phyloP scores from a whole-genome alignment of 2,797 vertebrate species.

The Cossypha caffra region DNA sequence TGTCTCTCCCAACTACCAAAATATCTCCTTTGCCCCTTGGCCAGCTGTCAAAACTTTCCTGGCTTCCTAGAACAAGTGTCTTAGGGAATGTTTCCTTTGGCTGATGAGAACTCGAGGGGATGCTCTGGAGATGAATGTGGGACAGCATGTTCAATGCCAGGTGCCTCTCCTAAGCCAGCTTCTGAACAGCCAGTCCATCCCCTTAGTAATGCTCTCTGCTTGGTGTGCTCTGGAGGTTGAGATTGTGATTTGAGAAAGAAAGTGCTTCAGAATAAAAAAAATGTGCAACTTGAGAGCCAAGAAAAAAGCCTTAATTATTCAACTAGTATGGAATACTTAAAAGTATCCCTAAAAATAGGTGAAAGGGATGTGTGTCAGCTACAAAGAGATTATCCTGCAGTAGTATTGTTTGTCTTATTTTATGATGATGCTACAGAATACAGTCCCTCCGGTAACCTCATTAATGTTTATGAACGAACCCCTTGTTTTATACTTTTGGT shows the following conservation, averaged over 20 bases:
- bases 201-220: neutral
- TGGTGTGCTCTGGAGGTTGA: neutral
- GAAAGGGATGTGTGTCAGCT: constrained; percentile 44
- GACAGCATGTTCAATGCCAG: neutral
- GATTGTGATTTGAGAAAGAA: neutral
- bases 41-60: constrained; percentile 48
- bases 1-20: constrained; percentile 36
- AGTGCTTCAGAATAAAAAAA: neutral
- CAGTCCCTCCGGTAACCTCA: constrained; percentile 59
- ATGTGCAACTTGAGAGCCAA: neutral
- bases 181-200: neutral
- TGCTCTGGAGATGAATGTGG: neutral
- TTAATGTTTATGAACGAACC: constrained; percentile 56
- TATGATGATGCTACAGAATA: constrained; percentile 66
- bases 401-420: constrained; percentile 40
- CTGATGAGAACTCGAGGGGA: neutral
- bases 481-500: constrained; percentile 4
- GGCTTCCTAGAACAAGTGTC: neutral
- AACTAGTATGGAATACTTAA: constrained; percentile 45
- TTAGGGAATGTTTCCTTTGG: neutral
- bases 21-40: constrained; percentile 31
- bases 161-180: neutral
- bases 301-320: constrained; percentile 49
- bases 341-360: constrained; percentile 70
- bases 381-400: constrained; percentile 54